Percentiles rank a stretch among this genome's conserved stretches.
Conservation (phyloP, 2,113 vertebrate species). For the Petromus typicus region DNA sequence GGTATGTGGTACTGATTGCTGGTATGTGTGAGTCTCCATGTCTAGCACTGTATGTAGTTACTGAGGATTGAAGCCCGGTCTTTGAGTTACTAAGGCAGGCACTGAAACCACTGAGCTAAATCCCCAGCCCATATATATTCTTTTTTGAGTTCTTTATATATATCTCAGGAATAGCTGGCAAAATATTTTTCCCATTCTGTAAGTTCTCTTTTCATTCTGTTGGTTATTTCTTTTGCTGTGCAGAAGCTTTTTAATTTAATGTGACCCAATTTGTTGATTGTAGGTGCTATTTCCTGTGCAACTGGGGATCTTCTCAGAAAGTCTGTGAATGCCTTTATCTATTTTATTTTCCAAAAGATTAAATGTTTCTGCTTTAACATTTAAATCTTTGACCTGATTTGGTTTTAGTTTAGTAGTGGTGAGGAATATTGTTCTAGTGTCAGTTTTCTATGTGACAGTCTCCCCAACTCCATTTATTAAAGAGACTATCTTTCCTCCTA, state of each 20-base stretch:
- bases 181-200: not conserved
- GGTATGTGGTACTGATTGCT: no score
- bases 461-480: not conserved
- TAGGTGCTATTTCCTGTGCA: not conserved
- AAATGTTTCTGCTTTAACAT: not conserved
- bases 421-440: not conserved
- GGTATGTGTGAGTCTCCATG: no score
- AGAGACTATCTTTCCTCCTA: not conserved
- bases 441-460: not conserved
- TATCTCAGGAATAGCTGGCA: not conserved
- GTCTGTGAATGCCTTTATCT: not conserved
- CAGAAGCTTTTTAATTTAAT: not conserved
- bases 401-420: not conserved
- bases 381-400: not conserved
- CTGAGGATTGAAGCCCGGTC: no score
- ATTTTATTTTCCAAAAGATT: not conserved
- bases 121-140: not conserved
- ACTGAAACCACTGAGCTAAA: no score
- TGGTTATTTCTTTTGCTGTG: not conserved
- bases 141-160: not conserved
- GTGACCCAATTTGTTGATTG: not conserved
- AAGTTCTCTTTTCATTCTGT: not conserved
- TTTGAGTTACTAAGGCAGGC: no score
- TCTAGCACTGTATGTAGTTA: no score
- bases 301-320: not conserved